Evolutionary conservation across 2,888 invertebrate genomes (phyloP).

Genomic region (Cephus pulcher): DNA sequence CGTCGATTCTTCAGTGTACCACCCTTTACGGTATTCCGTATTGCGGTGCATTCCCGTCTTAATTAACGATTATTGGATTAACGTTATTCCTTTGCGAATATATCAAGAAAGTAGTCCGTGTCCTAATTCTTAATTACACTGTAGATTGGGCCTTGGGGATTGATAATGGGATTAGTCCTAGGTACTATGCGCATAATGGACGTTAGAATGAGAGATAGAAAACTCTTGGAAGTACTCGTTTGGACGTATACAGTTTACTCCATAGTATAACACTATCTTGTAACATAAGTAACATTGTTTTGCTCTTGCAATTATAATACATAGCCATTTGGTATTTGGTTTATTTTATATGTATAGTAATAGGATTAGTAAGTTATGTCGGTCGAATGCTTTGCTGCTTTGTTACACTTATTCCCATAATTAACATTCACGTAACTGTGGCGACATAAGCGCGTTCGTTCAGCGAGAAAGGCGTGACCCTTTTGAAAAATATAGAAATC

Average conservation of each 20-base stretch:
- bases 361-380: conserved; percentile 3
- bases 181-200: conserved; percentile 15
- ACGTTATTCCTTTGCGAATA: neutral
- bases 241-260: conserved; percentile 37
- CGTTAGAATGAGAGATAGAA: neutral
- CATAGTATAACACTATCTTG: conserved; percentile 28
- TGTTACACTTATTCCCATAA: conserved; percentile 2
- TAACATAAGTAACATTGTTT: conserved; percentile 23
- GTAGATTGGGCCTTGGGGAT: conserved; percentile 8
- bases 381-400: neutral
- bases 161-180: conserved; percentile 17
- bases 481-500: neutral
- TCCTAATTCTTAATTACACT: conserved; percentile 3
- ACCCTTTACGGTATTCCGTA: neutral
- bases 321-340: conserved; percentile 10
- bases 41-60: conserved; percentile 5
- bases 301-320: conserved; percentile 23
- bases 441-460: neutral
- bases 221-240: conserved; percentile 2
- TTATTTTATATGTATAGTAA: neutral
- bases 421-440: neutral
- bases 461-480: neutral
- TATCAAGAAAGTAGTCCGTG: neutral
- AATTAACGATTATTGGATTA: conserved; percentile 3
- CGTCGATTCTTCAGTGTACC: conserved; percentile 1